Percentiles rank a stretch among this genome's conserved stretches.
Conservation (phyloP, 2,113 vertebrate species). For the Phrynosoma platyrhinos region DNA sequence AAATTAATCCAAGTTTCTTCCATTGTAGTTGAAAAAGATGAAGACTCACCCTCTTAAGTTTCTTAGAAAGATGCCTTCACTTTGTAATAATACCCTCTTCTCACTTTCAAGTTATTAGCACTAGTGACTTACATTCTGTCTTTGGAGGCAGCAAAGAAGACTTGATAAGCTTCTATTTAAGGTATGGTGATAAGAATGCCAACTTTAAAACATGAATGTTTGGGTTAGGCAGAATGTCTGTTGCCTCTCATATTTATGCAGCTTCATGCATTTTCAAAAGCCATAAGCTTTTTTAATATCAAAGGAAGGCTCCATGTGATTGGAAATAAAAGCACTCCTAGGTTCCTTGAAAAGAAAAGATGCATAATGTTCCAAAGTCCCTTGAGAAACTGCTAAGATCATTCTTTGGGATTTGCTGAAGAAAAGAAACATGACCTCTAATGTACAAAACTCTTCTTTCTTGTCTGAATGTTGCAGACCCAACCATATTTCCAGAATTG, state of each 20-base stretch:
- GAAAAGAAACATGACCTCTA: not conserved
- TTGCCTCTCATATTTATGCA: not conserved
- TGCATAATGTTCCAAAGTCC: not conserved
- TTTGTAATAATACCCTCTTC: not conserved
- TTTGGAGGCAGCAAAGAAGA: not conserved
- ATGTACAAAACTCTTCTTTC: not conserved
- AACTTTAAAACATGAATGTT: not conserved
- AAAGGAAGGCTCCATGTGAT: no score
- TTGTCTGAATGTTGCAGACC: not conserved
- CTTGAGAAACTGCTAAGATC: not conserved
- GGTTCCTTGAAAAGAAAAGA: not conserved
- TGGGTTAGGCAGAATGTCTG: not conserved
- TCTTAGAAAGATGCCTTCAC: not conserved
- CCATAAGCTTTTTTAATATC: not conserved
- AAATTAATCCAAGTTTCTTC: not conserved
- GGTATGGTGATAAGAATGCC: not conserved
- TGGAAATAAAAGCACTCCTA: not conserved
- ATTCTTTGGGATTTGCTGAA: not conserved
- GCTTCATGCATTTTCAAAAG: not conserved
- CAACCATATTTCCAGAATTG: not conserved
- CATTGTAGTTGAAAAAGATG: not conserved
- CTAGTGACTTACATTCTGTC: conserved; percentile 10
- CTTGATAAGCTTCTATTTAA: not conserved
- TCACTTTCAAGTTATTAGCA: not conserved
- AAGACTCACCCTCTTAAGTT: not conserved